Evolutionary conservation across 2,797 vertebrate species (phyloP).

Genomic region (Aphelocoma californica): DNA sequence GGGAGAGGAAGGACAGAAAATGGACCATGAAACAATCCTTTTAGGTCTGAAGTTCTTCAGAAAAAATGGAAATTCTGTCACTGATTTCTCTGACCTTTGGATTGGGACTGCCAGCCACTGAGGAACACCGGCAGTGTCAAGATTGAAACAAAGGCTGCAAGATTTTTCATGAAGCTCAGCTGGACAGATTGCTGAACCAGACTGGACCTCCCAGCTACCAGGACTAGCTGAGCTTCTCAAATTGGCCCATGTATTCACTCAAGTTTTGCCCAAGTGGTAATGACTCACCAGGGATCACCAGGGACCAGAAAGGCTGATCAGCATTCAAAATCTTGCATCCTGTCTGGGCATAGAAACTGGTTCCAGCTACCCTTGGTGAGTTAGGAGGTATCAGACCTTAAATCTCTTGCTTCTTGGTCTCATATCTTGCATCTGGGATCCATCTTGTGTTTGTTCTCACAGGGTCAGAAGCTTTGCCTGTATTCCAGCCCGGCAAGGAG

Average conservation of each 20-base stretch:
- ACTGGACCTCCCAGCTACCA: neutral
- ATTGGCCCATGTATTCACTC: neutral
- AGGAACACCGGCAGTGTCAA: accelerated
- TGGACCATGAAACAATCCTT: neutral
- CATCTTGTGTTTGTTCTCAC: neutral
- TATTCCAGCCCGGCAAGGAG: neutral
- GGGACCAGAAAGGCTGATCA: neutral
- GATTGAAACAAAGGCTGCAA: neutral
- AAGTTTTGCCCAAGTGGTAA: neutral
- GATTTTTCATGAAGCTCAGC: neutral
- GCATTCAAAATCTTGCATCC: neutral
- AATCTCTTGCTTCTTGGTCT: neutral
- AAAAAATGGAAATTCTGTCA: neutral
- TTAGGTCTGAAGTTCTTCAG: neutral
- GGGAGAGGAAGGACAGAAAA: neutral
- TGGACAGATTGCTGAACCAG: neutral
- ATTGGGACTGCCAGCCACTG: neutral
- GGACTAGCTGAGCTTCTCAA: neutral
- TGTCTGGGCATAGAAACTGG: neutral
- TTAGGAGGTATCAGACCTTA: neutral
- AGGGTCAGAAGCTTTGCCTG: neutral
- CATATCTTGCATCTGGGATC: neutral
- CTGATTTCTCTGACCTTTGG: neutral
- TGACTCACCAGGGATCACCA: neutral
- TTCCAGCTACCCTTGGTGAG: neutral